Conservation (phyloP, 2,888 invertebrate species). For the Ptilodon capucinus region DNA sequence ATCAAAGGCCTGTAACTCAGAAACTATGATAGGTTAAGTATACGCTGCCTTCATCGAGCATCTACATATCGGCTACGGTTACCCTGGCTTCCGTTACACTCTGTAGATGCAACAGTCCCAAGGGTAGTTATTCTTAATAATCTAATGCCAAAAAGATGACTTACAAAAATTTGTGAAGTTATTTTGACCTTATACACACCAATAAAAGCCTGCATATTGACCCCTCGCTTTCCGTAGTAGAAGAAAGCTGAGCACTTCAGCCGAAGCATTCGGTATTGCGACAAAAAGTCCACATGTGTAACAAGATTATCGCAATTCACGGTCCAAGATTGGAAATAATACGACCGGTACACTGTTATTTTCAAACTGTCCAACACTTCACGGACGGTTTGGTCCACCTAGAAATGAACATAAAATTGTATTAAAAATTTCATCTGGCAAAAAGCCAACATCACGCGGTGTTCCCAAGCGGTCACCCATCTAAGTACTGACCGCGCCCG, state of each 20-base stretch:
- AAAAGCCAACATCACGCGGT: constrained; percentile 68
- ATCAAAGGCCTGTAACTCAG: too few relatives aligned
- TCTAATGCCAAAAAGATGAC: too few relatives aligned
- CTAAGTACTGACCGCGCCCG: constrained; percentile 78
- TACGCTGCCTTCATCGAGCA: too few relatives aligned
- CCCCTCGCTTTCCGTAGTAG: constrained; percentile 77
- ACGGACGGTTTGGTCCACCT: constrained; percentile 79
- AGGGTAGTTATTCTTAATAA: too few relatives aligned
- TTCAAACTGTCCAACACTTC: constrained; percentile 61
- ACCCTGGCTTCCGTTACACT: too few relatives aligned
- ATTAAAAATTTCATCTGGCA: too few relatives aligned
- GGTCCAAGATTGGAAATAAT: constrained; percentile 81
- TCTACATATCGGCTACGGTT: too few relatives aligned
- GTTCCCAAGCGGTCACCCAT: constrained; percentile 78
- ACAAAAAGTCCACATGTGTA: constrained; percentile 73
- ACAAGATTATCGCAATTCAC: constrained; percentile 50
- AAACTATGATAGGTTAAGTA: too few relatives aligned
- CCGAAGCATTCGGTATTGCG: constrained; percentile 61
- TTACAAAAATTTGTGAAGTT: too few relatives aligned
- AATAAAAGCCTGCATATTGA: constrained; percentile 68
- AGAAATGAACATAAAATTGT: constrained; percentile 3
- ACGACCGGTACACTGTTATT: constrained; percentile 74
- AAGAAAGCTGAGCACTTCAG: constrained; percentile 82
- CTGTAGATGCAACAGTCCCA: too few relatives aligned
- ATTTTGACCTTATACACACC: too few relatives aligned